Evolutionary conservation across 2,113 vertebrate species (phyloP), one percentile per base, ranked within the genome.

Genomic region (Bubo bubo): DNA sequence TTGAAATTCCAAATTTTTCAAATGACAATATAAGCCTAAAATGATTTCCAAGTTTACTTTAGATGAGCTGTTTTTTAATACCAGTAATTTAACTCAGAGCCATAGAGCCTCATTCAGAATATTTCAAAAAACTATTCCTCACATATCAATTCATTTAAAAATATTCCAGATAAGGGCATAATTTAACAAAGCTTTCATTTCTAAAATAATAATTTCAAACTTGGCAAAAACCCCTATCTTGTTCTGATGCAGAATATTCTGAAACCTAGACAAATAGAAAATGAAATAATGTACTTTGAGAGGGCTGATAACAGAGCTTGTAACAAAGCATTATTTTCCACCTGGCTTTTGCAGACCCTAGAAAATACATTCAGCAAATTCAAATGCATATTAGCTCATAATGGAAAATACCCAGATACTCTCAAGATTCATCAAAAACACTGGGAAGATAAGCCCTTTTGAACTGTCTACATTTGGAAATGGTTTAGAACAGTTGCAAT

Each of bases 201-300:
- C 87, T 75, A 75, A 79, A 85, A 92, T 62, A 93, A 58, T 84
- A 75, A 77, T 88, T 94, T 86, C 59, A 59, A 90, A 83, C 35
- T 64, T 39, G 16, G 26, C 7, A 79, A 45, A 47, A 82, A 43
- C 8, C 3, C 3, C 68, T 63, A 17, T 35, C 84, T 52, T 72
- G 17, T 68, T 93, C 45, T 27, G 64, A 85, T 41, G 12, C 19
- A 91, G 58, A 82, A 87, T 39, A 89, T 70, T 90, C 86, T 10
- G 27, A 95, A 82, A 70, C 8, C 26, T 15, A 76, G 41, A 87
- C 26, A 88, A 91, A 86, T 12, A 58, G 74, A 71, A 85, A 87
- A 94, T 75, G 49, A 91, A 91, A 82, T 66, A 7, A 70, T n/a
- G 58, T 16, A 47, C 77, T 95, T 83, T 43, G 58, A 72, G 49